A percentile compares a stretch with the other conserved stretches of the same genome.
Evolutionary conservation across 2,888 invertebrate species (phyloP).

Genomic region (Himalopsyche japonica): DNA sequence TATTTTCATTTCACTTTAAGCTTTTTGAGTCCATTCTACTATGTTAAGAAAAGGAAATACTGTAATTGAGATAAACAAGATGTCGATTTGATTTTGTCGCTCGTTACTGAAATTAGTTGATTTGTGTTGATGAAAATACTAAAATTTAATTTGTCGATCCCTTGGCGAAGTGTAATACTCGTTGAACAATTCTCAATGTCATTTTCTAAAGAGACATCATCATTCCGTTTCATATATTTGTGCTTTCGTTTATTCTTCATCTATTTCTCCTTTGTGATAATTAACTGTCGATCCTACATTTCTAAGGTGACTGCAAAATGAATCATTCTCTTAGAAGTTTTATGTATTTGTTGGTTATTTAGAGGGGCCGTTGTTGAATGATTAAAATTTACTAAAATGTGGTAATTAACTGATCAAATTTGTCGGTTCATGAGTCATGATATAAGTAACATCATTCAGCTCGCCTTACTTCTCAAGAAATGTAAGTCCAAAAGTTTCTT

Average conservation of each 20-base stretch:
- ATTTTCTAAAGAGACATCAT: background rate
- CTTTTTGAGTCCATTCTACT: no score
- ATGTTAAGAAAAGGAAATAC: no score
- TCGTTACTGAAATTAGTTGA: no score
- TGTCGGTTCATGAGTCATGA: background rate
- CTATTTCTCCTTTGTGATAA: background rate
- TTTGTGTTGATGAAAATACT: no score
- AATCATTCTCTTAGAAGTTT: background rate
- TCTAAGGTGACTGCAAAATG: background rate
- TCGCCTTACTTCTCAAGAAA: background rate
- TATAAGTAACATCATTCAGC: background rate
- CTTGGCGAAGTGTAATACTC: no score
- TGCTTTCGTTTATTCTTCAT: background rate
- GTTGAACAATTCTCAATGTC: no score
- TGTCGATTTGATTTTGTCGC: no score
- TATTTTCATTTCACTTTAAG: no score
- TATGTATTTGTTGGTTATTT: background rate
- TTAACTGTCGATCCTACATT: background rate
- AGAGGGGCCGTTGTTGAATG: background rate
- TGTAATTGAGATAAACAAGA: no score
- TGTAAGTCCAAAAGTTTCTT: background rate
- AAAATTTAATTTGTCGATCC: no score
- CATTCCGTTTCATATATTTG: background rate
- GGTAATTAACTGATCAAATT: background rate
- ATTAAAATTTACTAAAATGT: background rate